Evolutionary conservation across 2,888 invertebrate species (phyloP).

Genomic region (Napeogenes inachia): DNA sequence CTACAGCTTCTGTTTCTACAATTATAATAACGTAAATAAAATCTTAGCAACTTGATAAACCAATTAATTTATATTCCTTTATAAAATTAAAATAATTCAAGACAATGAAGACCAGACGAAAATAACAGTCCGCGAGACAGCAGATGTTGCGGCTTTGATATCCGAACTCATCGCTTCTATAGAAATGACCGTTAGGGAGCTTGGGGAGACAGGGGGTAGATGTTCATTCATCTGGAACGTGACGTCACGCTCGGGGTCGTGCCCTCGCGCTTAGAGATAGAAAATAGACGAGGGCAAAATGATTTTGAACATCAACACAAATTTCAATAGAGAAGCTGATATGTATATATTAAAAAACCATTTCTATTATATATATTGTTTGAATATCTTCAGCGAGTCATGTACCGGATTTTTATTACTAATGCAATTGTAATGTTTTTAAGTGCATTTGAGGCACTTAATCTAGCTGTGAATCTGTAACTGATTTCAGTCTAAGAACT

Average conservation of each 20-base stretch:
- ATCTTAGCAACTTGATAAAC: neutral
- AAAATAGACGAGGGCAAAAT: slow-evolving; percentile 47
- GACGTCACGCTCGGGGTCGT: slow-evolving; percentile 70
- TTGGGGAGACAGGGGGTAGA: slow-evolving; percentile 42
- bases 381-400: slow-evolving; percentile 10
- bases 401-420: slow-evolving; percentile 36
- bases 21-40: neutral
- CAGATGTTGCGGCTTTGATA: slow-evolving; percentile 58
- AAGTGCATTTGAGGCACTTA: slow-evolving; percentile 35
- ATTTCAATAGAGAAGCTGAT: neutral
- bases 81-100: slow-evolving; percentile 7
- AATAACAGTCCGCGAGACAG: slow-evolving; percentile 34
- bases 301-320: slow-evolving; percentile 40
- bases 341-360: no score
- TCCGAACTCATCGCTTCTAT: slow-evolving; percentile 47
- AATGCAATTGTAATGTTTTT: slow-evolving; percentile 59
- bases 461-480: no score
- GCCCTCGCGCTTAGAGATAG: slow-evolving; percentile 51
- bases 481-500: no score
- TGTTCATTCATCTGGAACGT: slow-evolving; percentile 70
- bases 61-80: neutral
- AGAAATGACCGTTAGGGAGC: slow-evolving; percentile 50
- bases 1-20: slow-evolving; percentile 4
- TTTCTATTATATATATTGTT: neutral
- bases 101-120: slow-evolving; percentile 23